Conservation (phyloP, 2,888 invertebrate species). For the Lysandra bellargus region DNA sequence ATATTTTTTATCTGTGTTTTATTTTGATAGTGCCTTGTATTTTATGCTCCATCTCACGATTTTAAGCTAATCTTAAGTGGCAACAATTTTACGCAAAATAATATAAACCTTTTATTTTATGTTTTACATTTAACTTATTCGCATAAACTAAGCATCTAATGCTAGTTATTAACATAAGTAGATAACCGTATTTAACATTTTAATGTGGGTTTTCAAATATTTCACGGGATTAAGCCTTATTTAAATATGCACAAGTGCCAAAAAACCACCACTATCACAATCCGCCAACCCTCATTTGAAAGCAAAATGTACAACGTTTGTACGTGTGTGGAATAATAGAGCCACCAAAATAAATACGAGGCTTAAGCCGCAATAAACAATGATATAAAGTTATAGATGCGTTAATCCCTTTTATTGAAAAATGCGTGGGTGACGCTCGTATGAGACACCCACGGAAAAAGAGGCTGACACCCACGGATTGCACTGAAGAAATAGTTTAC, state of each 20-base stretch:
- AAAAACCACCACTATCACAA: constrained; percentile 23
- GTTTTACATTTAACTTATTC: not conserved
- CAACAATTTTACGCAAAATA: not conserved
- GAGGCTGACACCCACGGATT: too few species aligned
- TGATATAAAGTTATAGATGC: not conserved
- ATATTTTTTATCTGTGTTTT: too few species aligned
- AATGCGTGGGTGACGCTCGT: too few species aligned
- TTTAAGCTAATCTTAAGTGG: too few species aligned
- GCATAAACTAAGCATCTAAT: not conserved
- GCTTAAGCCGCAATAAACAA: not conserved
- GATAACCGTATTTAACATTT: not conserved
- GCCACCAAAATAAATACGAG: not conserved
- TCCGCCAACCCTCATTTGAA: constrained; percentile 8
- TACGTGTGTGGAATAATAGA: constrained; percentile 15
- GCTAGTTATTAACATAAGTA: not conserved
- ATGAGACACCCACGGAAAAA: too few species aligned
- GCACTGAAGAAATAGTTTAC: too few species aligned
- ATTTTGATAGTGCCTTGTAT: too few species aligned
- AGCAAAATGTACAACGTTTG: not conserved
- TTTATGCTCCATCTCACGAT: too few species aligned
- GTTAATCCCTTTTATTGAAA: not conserved
- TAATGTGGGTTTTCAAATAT: constrained; percentile 8
- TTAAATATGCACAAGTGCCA: constrained; percentile 22
- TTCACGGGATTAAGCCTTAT: not conserved
- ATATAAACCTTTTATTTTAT: not conserved